Base-by-base conservation (phyloP, 1,140 invertebrate genomes). In the Adelges cooleyi region DNA sequence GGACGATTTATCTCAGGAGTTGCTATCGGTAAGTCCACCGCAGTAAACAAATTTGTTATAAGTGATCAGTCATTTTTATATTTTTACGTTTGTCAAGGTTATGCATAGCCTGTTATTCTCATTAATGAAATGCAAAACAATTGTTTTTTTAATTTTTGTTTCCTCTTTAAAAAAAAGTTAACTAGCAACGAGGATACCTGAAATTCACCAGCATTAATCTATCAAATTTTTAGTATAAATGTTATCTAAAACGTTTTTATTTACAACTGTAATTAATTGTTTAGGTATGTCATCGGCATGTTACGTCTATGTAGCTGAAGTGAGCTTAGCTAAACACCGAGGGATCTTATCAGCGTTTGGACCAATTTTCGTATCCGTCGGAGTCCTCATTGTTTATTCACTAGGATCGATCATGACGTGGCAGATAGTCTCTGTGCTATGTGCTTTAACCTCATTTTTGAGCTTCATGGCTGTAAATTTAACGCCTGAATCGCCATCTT, bases 401-500 rank as follows among this genome's bases (percentile, higher is more conserved):
- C 49, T 79, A 5, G 80, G 80, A n/a, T 71, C 75, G 49, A 66
- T 71, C 29, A 67, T 72, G 29, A 62, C 69, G 36, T 79, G 72
- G 80, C 70, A 74, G 29, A 70, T 68, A 3, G 68, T 70, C 4
- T 59, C 69, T 13, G 66, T 69, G 1, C 50, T 69, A 5, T 73
- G 71, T 49, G 69, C 69, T 0, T 62, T 62, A 2, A 62, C 68
- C 1, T 70, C 72, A 13, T 49, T 66, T 2, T 36, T 71, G 54
- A 70, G 69, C 40, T 68, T 79, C 1, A 70, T 83, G 48, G 69
- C 79, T n/a, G 80, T 84, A 77, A 74, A 82, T 67, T 77, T 82
- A 70, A 74, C 84, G 23, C 86, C 86, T 0, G 86, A 89, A 73
- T 85, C 84, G 40, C 86, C 86, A 1, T 70, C 79, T 0, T 82